phyloP scores from a whole-genome alignment of 2,888 invertebrate species.

The Tinea pellionella region DNA sequence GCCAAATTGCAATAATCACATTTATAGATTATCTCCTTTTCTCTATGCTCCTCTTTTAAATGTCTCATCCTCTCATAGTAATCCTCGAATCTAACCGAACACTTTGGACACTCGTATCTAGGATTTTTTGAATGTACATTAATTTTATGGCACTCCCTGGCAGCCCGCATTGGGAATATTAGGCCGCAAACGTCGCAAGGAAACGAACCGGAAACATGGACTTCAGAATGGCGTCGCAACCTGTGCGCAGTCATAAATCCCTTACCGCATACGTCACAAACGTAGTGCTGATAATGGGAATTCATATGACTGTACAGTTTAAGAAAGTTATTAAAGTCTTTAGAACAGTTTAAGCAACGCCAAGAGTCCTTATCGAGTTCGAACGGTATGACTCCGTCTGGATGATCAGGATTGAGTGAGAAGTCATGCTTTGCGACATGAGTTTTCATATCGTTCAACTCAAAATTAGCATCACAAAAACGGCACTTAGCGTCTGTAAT shows the following conservation, averaged over 20 bases:
- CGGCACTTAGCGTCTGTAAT: conserved; percentile 40
- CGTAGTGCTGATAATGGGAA: conserved; percentile 8
- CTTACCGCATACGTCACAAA: conserved; percentile 13
- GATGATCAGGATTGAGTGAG: conserved; percentile 33
- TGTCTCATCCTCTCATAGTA: conserved; percentile 47
- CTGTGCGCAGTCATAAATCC: conserved; percentile 10
- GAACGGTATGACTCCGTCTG: conserved; percentile 26
- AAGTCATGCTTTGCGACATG: conserved; percentile 44
- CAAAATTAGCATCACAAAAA: conserved; percentile 29
- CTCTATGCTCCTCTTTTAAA: conserved; percentile 34
- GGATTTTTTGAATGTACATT: conserved; percentile 37
- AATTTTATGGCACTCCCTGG: conserved; percentile 19
- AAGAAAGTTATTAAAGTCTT: conserved; percentile 21
- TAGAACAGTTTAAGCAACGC: conserved; percentile 31
- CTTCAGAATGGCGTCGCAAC: conserved; percentile 18
- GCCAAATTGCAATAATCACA: conserved; percentile 10
- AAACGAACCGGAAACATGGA: neutral
- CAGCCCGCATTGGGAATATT: conserved; percentile 22
- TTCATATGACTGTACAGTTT: conserved; percentile 10
- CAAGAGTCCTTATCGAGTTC: conserved; percentile 29
- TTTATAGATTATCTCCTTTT: conserved; percentile 12
- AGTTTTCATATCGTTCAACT: conserved; percentile 36
- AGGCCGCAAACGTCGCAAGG: conserved; percentile 32
- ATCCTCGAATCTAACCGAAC: conserved; percentile 43
- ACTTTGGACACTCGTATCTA: conserved; percentile 54